phyloP scores from a whole-genome alignment of 2,888 invertebrate species.

The Drosophila stalkeri region DNA sequence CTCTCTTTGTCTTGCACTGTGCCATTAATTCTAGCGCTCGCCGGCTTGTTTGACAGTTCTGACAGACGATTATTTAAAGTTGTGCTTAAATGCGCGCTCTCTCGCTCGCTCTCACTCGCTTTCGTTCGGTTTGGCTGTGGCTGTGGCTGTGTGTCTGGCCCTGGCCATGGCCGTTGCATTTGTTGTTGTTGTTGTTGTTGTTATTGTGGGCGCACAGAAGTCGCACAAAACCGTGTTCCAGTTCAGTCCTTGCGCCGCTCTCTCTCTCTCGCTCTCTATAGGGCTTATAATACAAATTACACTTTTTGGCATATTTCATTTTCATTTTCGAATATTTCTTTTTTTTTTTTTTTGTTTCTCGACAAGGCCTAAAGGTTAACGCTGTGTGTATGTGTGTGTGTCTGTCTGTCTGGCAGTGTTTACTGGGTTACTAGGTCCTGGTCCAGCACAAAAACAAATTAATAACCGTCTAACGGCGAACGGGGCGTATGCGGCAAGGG shows the following conservation, averaged over 20 bases:
- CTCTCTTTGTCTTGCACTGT: conserved; percentile 40
- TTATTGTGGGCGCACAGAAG: conserved; percentile 36
- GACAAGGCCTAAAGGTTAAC: conserved; percentile 46
- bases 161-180: conserved; percentile 55
- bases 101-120: conserved; percentile 12
- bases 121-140: conserved; percentile 4
- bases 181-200: conserved; percentile 36
- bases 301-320: conserved; percentile 76
- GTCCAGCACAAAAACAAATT: conserved; percentile 35
- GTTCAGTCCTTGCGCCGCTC: conserved; percentile 23
- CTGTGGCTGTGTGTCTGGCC: conserved; percentile 33
- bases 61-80: conserved; percentile 86
- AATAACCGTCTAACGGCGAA: conserved; percentile 37
- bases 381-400: background rate
- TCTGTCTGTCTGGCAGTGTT: conserved; percentile 25
- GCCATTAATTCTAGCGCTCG: conserved; percentile 85
- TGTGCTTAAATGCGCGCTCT: conserved; percentile 81
- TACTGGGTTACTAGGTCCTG: conserved; percentile 69
- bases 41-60: conserved; percentile 86
- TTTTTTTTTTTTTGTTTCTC: conserved; percentile 31
- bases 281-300: conserved; percentile 75
- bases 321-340: conserved; percentile 31
- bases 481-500: conserved; percentile 35
- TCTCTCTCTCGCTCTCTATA: background rate
- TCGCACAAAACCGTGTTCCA: conserved; percentile 41